Conservation (phyloP, 2,888 invertebrate genomes). For the Tachina lurida region DNA sequence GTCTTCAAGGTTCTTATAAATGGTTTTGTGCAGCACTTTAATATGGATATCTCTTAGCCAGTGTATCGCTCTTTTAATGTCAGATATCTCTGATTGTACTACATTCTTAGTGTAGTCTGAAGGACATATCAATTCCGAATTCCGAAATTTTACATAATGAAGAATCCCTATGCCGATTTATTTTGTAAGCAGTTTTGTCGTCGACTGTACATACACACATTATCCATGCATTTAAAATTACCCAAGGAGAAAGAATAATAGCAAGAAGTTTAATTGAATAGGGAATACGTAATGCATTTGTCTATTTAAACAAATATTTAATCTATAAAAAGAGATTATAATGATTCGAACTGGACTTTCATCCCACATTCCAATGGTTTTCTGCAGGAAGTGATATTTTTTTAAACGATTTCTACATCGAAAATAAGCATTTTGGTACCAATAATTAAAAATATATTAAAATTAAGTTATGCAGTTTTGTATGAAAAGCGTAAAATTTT, state of each 20-base stretch:
- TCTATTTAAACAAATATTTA: constrained; percentile 32
- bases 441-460: background rate
- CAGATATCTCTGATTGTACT: no score
- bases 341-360: background rate
- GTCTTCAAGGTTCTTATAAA: no score
- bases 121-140: no score
- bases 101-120: no score
- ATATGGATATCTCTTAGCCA: no score
- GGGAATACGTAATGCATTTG: constrained; percentile 6
- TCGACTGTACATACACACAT: no score
- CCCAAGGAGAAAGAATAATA: background rate
- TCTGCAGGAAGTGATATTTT: background rate
- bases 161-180: no score
- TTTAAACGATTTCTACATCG: background rate
- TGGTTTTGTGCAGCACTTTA: no score
- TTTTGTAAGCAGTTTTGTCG: no score
- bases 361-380: background rate
- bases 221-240: background rate
- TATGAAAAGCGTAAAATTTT: no score
- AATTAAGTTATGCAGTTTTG: background rate
- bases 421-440: constrained; percentile 31
- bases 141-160: no score
- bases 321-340: background rate
- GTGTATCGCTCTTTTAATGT: no score
- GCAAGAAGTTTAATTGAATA: constrained; percentile 13